Conservation (phyloP, 2,888 invertebrate genomes). For the Pandemis corylana region DNA sequence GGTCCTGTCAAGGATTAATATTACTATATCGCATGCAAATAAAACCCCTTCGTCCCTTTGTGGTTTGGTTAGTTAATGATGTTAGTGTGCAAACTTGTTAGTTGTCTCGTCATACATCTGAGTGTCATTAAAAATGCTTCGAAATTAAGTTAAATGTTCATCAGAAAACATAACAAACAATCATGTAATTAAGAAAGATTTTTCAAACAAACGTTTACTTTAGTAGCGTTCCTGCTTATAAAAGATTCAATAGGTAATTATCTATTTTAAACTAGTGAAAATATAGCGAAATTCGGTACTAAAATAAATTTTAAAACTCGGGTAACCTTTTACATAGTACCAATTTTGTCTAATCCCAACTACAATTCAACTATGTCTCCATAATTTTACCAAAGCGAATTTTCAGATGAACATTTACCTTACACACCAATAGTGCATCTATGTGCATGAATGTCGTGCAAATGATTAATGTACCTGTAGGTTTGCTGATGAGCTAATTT, state of each 20-base stretch:
- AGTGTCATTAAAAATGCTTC: constrained; percentile 38
- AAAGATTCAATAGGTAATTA: too few relatives aligned
- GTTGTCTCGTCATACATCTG: constrained; percentile 26
- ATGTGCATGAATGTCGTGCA: constrained; percentile 55
- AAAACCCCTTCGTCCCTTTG: constrained; percentile 12
- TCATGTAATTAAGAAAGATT: background rate
- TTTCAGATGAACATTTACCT: constrained; percentile 31
- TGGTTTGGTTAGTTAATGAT: constrained; percentile 37
- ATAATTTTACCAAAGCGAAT: background rate
- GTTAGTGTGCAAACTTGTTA: constrained; percentile 37
- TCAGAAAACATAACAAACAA: background rate
- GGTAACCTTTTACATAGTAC: too few relatives aligned
- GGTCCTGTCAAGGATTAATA: constrained; percentile 4
- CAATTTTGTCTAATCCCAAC: too few relatives aligned
- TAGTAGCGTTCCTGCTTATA: background rate
- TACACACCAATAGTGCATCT: constrained; percentile 42
- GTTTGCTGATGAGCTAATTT: constrained; percentile 90
- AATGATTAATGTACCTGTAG: constrained; percentile 86
- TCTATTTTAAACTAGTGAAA: too few relatives aligned
- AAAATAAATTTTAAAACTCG: too few relatives aligned
- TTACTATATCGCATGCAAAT: constrained; percentile 21
- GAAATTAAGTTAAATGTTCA: constrained; percentile 23
- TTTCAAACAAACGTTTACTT: background rate
- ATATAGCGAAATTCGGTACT: too few relatives aligned
- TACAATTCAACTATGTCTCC: too few relatives aligned